Base-by-base conservation (phyloP, 2,888 invertebrate genomes). In the Meiosimyza platycephala region DNA sequence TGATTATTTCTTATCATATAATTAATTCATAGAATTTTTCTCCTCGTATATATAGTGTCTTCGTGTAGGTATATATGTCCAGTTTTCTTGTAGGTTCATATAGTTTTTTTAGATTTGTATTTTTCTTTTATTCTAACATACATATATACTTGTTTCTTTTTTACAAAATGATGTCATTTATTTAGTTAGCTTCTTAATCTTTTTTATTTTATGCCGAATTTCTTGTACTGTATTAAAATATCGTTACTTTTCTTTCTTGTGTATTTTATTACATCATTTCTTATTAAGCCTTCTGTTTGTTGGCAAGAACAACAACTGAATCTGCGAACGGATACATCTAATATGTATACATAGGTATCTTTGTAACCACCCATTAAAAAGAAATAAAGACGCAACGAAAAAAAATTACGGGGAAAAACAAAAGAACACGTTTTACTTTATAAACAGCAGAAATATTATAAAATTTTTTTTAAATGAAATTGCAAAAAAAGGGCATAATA, bases 161-260 rank as follows among this genome's bases (percentile, higher is more conserved):
- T 40, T 52, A 55, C 40, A 52, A 66, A 57, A 59, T 68, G 67
- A 68, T 57, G 57, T 68, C 57, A 68, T 68, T 63, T 11, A 16
- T 33, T 67, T 16, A n/a, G 40, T 57, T 55, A n/a, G 51, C 40
- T 55, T 54, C 16, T 22, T 9, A 55, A 12, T 66, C 13, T 16
- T 40, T 18, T 48, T 47, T 57, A 40, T 57, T 48, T 67, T 18
- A 22, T 48, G 57, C 28, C 55, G 47, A 48, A 57, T 68, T 57
- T 59, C 18, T 62, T n/a, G 57, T 22, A 18, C 18, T 63, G 6
- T 48, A 12, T 9, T 13, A 6, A 6, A 40, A 40, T 9, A 40
- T 6, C 40, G 40, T 40, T 9, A 12, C 60, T 28, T 28, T 18
- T 33, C 33, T 60, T 28, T 60, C 6, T 60, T 28, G n/a, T 40